Percentiles rank a stretch among this genome's conserved stretches.
These are phyloP conservation scores for Chrysina gloriosa DNA, from an alignment of 2,888 invertebrate species.

Conservation along the genomic window DNA sequence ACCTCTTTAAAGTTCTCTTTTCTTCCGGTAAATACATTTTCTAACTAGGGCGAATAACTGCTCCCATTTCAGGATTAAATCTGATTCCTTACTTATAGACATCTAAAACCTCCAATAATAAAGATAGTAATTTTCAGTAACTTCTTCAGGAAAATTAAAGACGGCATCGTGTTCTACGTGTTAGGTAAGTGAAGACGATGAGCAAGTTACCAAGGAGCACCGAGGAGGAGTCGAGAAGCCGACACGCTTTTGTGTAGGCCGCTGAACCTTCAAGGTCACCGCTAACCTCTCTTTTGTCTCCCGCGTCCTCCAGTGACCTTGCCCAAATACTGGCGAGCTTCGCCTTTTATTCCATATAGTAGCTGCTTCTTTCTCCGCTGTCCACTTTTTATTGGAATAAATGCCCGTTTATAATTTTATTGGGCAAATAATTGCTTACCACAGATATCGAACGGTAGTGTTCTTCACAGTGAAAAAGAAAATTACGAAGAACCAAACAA, in stretches of 20 bases:
- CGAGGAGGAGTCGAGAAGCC: background rate
- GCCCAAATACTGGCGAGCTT: slow-evolving; percentile 20
- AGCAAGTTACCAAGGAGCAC: background rate
- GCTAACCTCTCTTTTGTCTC: slow-evolving; percentile 32
- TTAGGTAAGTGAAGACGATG: slow-evolving; percentile 19
- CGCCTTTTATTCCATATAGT: background rate
- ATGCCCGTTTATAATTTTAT: slow-evolving; percentile 1
- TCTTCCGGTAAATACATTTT: no score
- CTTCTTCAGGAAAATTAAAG: background rate
- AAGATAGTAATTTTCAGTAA: no score
- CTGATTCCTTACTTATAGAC: no score
- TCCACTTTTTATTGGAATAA: slow-evolving; percentile 5
- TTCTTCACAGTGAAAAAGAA: background rate
- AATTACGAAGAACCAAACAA: background rate
- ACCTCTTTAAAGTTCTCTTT: no score
- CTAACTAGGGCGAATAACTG: no score
- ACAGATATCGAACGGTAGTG: background rate
- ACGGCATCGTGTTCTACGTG: background rate
- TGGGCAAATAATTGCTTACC: background rate
- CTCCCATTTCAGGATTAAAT: no score
- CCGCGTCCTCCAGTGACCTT: slow-evolving; percentile 30
- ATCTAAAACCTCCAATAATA: no score
- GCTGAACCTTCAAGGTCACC: slow-evolving; percentile 29
- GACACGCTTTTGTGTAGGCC: slow-evolving; percentile 23
- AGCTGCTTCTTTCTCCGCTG: background rate